Conservation (phyloP, 2,797 vertebrate species). For the Hyperoplus lanceolatus region DNA sequence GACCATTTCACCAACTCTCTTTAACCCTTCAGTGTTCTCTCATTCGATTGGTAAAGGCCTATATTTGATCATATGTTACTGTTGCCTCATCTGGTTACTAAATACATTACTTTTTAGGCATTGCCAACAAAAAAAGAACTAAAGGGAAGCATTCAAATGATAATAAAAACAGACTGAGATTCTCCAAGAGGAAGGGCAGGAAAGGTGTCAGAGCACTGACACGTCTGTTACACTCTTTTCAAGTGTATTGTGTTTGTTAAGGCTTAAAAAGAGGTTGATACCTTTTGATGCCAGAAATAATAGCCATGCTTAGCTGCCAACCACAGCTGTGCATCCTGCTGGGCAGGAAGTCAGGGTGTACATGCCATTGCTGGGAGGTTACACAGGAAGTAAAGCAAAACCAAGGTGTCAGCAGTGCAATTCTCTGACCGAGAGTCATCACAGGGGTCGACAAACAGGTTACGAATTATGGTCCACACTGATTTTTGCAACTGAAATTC, state of each 20-base stretch:
- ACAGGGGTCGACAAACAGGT: conserved; percentile 6
- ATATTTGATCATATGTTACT: no score
- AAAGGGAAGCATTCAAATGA: background rate
- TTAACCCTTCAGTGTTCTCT: no score
- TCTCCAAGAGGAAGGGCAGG: background rate
- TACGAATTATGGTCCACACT: conserved; percentile 1
- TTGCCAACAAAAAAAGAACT: background rate
- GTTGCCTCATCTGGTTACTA: background rate
- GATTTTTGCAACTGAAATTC: conserved; percentile 1
- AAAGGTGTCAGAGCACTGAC: background rate
- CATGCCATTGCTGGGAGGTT: conserved; percentile 66
- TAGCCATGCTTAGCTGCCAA: conserved; percentile 49
- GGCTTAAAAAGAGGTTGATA: conserved; percentile 31
- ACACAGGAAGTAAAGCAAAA: conserved; percentile 69
- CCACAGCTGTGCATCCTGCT: conserved; percentile 72
- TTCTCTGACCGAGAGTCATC: conserved; percentile 50
- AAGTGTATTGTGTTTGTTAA: conserved; percentile 31
- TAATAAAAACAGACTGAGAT: background rate
- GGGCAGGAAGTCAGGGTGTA: conserved; percentile 75
- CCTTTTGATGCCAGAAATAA: conserved; percentile 67
- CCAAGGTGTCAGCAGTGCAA: conserved; percentile 64
- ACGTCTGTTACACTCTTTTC: background rate
- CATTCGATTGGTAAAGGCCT: background rate
- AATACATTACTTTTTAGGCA: background rate
- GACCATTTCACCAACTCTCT: background rate